Percentiles rank a stretch among this genome's conserved stretches.
Evolutionary conservation across 2,797 vertebrate genomes (phyloP).

Genomic region (Spondyliosoma cantharus): DNA sequence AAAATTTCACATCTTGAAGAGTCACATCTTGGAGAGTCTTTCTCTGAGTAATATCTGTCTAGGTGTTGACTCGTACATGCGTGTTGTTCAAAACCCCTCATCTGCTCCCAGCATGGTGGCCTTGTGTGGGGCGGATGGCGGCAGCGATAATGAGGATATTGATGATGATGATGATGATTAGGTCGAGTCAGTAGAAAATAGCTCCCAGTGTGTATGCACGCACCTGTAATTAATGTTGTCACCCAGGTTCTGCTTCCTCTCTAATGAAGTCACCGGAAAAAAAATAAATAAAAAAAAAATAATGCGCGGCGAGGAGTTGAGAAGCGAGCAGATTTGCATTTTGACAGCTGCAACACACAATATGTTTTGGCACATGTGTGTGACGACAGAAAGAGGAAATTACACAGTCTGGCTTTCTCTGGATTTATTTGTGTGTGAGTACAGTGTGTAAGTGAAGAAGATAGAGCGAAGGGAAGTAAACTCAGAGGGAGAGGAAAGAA

Average conservation of each 20-base stretch:
- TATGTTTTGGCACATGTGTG: constrained; percentile 64
- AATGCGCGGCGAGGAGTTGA: constrained; percentile 20
- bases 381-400: constrained; percentile 43
- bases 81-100: constrained; percentile 53
- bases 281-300: constrained; percentile 18
- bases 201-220: constrained; percentile 60
- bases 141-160: constrained; percentile 61
- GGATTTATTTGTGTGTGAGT: constrained; percentile 27
- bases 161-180: constrained; percentile 68
- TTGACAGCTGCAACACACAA: constrained; percentile 65
- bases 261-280: constrained; percentile 70
- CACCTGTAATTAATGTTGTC: constrained; percentile 80
- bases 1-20: constrained; percentile 71
- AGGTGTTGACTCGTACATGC: constrained; percentile 46
- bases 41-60: constrained; percentile 36
- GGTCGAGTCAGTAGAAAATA: constrained; percentile 69
- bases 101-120: constrained; percentile 57
- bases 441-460: constrained; percentile 14
- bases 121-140: constrained; percentile 40
- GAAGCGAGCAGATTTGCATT: constrained; percentile 66
- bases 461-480: constrained; percentile 16
- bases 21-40: constrained; percentile 54
- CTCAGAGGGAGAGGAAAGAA: not conserved
- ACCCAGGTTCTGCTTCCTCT: constrained; percentile 59
- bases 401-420: constrained; percentile 36